These are phyloP conservation scores for Drosophila paulistorum DNA, from an alignment of 1,140 invertebrate species.

Conservation along the genomic window DNA sequence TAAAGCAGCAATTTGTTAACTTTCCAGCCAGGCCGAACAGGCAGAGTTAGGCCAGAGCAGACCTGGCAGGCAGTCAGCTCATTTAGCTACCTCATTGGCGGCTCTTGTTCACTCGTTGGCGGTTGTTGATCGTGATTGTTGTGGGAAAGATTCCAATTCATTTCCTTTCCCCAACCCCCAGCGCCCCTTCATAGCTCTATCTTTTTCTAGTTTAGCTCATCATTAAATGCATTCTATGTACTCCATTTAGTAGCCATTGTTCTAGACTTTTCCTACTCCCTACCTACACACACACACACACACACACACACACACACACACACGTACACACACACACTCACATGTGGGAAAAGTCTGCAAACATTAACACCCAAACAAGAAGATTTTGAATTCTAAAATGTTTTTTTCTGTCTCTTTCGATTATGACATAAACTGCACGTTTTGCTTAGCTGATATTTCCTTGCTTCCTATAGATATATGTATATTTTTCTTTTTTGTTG, in stretches of 20 bases:
- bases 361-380: conserved; percentile 67
- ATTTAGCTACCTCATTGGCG: conserved; percentile 81
- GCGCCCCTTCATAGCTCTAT: not conserved
- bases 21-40: conserved; percentile 37
- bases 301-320: too few species aligned
- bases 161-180: not conserved
- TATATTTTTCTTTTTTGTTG: conserved; percentile 22
- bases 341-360: conserved; percentile 69
- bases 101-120: conserved; percentile 68
- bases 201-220: conserved; percentile 39
- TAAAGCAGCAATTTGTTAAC: conserved; percentile 81
- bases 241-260: conserved; percentile 53
- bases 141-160: conserved; percentile 35
- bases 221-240: conserved; percentile 69
- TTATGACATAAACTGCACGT: conserved; percentile 80
- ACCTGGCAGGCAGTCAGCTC: conserved; percentile 38
- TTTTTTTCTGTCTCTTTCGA: conserved; percentile 36
- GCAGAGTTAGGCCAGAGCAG: conserved; percentile 10
- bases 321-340: conserved; percentile 69
- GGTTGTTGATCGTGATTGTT: conserved; percentile 46
- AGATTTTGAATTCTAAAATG: conserved; percentile 20
- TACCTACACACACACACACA: conserved; percentile 58
- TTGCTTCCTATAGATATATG: not conserved
- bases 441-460: conserved; percentile 33
- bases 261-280: conserved; percentile 58